phyloP scores from a whole-genome alignment of 2,797 vertebrate species.

The Pelodytes ibericus region DNA sequence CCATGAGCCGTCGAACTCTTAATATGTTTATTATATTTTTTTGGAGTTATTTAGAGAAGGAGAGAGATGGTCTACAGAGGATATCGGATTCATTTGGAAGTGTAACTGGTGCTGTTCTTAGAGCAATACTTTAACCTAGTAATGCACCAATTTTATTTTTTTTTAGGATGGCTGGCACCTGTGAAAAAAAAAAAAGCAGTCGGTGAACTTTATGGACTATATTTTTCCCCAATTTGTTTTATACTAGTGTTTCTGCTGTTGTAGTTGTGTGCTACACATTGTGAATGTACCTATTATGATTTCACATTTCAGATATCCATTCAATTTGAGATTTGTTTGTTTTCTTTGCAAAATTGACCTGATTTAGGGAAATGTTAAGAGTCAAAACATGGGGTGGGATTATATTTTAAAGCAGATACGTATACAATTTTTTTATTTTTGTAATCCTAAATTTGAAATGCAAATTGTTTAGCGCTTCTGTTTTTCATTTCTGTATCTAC shows the following conservation, averaged over 20 bases:
- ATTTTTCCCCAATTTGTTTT: not conserved
- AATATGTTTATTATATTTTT: constrained; percentile 57
- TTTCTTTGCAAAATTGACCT: no score
- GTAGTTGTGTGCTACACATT: not conserved
- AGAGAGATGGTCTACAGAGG: no score
- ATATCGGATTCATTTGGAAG: constrained; percentile 67
- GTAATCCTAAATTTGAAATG: no score
- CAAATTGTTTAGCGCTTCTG: no score
- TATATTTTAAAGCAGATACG: no score
- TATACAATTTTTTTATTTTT: no score
- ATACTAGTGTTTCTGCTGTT: not conserved
- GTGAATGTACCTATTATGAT: not conserved
- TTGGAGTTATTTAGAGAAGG: not conserved
- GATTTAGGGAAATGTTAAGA: no score
- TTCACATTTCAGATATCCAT: not conserved
- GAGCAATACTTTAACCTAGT: constrained; percentile 70
- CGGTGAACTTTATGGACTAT: not conserved
- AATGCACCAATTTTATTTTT: not conserved
- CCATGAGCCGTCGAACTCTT: constrained; percentile 66
- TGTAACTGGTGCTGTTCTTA: constrained; percentile 76
- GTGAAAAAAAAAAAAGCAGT: not conserved
- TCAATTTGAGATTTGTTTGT: not conserved
- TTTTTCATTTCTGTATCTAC: no score
- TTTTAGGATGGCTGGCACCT: not conserved
- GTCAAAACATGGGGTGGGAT: no score